Evolutionary conservation across 2,888 invertebrate species (phyloP).

Genomic region (Coenonympha glycerion): DNA sequence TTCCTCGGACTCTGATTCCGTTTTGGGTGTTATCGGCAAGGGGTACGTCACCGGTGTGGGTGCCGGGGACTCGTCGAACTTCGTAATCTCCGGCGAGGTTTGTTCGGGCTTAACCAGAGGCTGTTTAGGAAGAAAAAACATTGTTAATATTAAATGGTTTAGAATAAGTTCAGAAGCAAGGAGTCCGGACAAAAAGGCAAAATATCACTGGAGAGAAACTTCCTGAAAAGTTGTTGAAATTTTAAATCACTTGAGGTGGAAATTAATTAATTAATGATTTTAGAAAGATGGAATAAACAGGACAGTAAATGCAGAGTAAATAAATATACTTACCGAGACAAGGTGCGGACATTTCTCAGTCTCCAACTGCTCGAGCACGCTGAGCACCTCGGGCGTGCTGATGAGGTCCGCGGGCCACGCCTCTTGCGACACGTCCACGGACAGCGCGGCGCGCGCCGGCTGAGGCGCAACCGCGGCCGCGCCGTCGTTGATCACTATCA

Average conservation of each 20-base stretch:
- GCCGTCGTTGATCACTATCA: conserved; percentile 46
- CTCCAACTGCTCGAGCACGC: conserved; percentile 64
- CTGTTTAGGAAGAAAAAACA: conserved; percentile 8
- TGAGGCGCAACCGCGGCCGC: conserved; percentile 12
- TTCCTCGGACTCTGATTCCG: conserved; percentile 67
- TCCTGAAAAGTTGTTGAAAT: too few relatives aligned
- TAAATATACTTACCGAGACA: conserved; percentile 41
- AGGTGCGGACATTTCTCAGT: conserved; percentile 50
- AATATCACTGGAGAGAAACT: too few relatives aligned
- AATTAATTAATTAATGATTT: too few relatives aligned
- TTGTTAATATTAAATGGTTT: background rate
- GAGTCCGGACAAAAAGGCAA: too few relatives aligned
- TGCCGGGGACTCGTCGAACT: conserved; percentile 38
- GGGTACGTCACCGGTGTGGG: conserved; percentile 46
- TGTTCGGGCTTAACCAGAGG: conserved; percentile 23
- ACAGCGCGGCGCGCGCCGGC: conserved; percentile 34
- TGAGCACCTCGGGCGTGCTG: conserved; percentile 68
- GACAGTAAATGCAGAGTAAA: background rate
- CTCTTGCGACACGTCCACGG: conserved; percentile 50
- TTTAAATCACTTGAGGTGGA: too few relatives aligned
- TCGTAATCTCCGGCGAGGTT: conserved; percentile 32
- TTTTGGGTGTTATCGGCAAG: conserved; percentile 57
- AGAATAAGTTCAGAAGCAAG: too few relatives aligned
- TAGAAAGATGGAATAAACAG: too few relatives aligned
- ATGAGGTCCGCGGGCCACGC: conserved; percentile 47